Conservation (phyloP, 2,113 vertebrate genomes). For the Pionites leucogaster region DNA sequence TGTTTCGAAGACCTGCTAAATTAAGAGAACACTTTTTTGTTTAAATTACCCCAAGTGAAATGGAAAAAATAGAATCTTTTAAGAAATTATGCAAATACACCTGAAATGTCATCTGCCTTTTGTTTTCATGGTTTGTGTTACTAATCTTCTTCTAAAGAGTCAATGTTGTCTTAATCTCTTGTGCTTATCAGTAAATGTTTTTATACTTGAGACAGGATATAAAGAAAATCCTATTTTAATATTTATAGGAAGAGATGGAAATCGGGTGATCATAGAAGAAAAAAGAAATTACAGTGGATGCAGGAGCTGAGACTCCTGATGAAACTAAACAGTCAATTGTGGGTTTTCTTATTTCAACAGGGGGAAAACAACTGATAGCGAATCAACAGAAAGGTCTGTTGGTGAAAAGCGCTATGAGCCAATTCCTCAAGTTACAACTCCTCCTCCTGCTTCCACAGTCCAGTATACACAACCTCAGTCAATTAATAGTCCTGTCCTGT, state of each 20-base stretch:
- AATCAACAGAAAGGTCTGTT: constrained; percentile 84
- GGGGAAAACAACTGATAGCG: constrained; percentile 77
- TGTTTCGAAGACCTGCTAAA: neutral
- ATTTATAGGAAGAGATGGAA: constrained; percentile 32
- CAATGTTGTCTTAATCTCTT: constrained; percentile 61
- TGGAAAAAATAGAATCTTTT: neutral
- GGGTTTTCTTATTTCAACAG: constrained; percentile 57
- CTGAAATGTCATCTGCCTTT: constrained; percentile 74
- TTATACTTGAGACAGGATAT: constrained; percentile 34
- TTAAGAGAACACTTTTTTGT: neutral
- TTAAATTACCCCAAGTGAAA: neutral
- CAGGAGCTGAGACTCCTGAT: neutral
- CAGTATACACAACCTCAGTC: constrained; percentile 83
- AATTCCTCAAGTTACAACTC: constrained; percentile 78
- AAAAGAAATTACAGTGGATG: neutral
- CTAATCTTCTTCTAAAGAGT: constrained; percentile 63
- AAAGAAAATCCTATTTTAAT: neutral
- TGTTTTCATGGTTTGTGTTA: constrained; percentile 73
- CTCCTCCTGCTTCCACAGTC: constrained; percentile 75
- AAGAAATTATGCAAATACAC: constrained; percentile 49
- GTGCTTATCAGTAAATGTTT: constrained; percentile 59
- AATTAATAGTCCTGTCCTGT: constrained; percentile 61
- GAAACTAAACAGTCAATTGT: neutral
- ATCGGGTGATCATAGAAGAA: neutral
- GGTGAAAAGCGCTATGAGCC: constrained; percentile 90